phyloP scores from a whole-genome alignment of 2,113 vertebrate genomes.

The Lichenostomus cassidix region DNA sequence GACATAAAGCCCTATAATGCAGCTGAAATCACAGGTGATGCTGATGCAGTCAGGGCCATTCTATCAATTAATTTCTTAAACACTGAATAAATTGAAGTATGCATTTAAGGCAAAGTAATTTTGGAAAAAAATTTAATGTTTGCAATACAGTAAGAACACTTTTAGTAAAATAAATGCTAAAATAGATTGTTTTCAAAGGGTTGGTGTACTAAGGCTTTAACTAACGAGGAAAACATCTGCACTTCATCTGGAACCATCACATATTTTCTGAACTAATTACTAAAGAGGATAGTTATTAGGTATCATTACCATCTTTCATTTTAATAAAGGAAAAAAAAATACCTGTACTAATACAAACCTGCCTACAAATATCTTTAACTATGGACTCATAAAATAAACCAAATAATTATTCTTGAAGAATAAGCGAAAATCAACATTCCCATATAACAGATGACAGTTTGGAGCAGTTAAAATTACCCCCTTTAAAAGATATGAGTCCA shows the following conservation, averaged over 20 bases:
- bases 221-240: constrained; percentile 76
- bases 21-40: not conserved
- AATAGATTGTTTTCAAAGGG: constrained; percentile 69
- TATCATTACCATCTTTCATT: constrained; percentile 49
- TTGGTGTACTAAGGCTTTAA: constrained; percentile 71
- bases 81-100: not conserved
- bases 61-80: not conserved
- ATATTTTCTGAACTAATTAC: constrained; percentile 68
- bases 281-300: constrained; percentile 59
- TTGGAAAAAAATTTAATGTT: not conserved
- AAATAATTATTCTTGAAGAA: constrained; percentile 73
- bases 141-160: not conserved
- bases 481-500: constrained; percentile 49
- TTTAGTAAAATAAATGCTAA: not conserved
- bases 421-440: constrained; percentile 62
- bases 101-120: constrained; percentile 21
- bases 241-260: constrained; percentile 71
- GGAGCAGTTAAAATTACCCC: constrained; percentile 45
- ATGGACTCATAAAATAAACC: constrained; percentile 75
- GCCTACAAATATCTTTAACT: constrained; percentile 36
- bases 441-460: constrained; percentile 58
- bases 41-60: not conserved
- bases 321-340: not conserved
- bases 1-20: not conserved
- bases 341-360: constrained; percentile 18